Conservation (phyloP, 2,888 invertebrate genomes). For the Aleiodes testaceus region DNA sequence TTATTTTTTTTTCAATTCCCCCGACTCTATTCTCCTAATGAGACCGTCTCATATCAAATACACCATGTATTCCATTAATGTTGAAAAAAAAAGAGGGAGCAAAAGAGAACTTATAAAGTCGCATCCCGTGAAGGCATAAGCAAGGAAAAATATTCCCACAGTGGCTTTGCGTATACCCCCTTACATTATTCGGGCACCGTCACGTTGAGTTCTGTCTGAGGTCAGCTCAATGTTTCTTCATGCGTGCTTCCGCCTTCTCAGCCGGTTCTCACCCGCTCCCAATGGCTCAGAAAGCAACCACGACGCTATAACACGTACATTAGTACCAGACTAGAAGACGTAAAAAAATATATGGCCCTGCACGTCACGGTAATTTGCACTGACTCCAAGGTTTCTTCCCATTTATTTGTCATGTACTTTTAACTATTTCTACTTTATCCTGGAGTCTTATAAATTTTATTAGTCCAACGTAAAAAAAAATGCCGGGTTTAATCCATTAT, state of each 20-base stretch:
- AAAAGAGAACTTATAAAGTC: conserved; percentile 15
- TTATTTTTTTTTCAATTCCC: neutral
- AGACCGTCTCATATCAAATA: conserved; percentile 3
- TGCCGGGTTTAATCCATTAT: too few relatives aligned
- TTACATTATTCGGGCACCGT: conserved; percentile 36
- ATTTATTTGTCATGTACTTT: neutral
- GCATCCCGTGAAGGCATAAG: conserved; percentile 10
- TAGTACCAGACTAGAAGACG: conserved; percentile 15
- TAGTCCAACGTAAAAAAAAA: too few relatives aligned
- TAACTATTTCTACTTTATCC: neutral
- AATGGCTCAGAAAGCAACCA: conserved; percentile 22
- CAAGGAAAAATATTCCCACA: conserved; percentile 31
- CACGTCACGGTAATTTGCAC: conserved; percentile 30
- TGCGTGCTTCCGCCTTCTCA: conserved; percentile 52
- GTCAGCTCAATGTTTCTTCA: conserved; percentile 51
- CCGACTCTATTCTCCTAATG: neutral
- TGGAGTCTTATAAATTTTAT: neutral
- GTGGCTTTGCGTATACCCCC: conserved; percentile 20
- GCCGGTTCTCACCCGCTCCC: conserved; percentile 37
- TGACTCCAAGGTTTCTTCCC: neutral
- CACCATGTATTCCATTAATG: neutral
- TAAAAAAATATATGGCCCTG: conserved; percentile 30
- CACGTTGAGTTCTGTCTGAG: conserved; percentile 40
- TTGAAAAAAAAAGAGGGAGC: neutral
- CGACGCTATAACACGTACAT: conserved; percentile 14